phyloP scores from a whole-genome alignment of 2,888 invertebrate genomes.

The Gymnosoma rotundatum region DNA sequence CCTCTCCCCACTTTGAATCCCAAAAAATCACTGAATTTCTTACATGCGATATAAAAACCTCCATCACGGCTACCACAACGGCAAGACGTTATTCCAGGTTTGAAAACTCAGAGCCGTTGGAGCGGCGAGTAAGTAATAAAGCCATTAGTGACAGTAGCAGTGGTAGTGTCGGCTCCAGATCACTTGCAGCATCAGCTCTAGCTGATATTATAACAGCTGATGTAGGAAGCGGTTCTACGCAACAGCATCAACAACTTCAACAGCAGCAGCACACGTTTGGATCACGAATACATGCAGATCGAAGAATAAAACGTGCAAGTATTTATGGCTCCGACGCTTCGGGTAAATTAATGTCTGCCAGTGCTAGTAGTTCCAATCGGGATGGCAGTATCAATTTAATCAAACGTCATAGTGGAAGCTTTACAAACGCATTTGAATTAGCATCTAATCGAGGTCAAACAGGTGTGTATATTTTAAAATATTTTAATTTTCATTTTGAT shows the following conservation, averaged over 20 bases:
- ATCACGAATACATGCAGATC: slow-evolving; percentile 45
- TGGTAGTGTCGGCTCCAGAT: slow-evolving; percentile 12
- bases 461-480: slow-evolving; percentile 25
- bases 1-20: slow-evolving; percentile 37
- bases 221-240: slow-evolving; percentile 12
- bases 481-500: background rate
- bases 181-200: slow-evolving; percentile 46
- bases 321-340: slow-evolving; percentile 51
- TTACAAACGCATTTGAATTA: slow-evolving; percentile 42
- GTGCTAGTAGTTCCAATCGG: slow-evolving; percentile 20
- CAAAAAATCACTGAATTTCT: slow-evolving; percentile 48
- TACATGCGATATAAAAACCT: slow-evolving; percentile 50
- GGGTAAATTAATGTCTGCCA: slow-evolving; percentile 39
- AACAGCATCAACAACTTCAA: slow-evolving; percentile 32
- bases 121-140: slow-evolving; percentile 72
- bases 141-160: slow-evolving; percentile 38
- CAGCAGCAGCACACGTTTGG: slow-evolving; percentile 50
- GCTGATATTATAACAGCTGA: slow-evolving; percentile 64
- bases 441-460: slow-evolving; percentile 37
- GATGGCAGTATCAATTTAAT: slow-evolving; percentile 17
- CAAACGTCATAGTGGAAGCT: slow-evolving; percentile 57
- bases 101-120: slow-evolving; percentile 81
- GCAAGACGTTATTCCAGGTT: slow-evolving; percentile 81
- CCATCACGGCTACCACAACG: slow-evolving; percentile 79
- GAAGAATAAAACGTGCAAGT: slow-evolving; percentile 52